A percentile compares a stretch with the other conserved stretches of the same genome.
Evolutionary conservation across 1,140 invertebrate species (phyloP).

Genomic region (Ceratitis capitata): DNA sequence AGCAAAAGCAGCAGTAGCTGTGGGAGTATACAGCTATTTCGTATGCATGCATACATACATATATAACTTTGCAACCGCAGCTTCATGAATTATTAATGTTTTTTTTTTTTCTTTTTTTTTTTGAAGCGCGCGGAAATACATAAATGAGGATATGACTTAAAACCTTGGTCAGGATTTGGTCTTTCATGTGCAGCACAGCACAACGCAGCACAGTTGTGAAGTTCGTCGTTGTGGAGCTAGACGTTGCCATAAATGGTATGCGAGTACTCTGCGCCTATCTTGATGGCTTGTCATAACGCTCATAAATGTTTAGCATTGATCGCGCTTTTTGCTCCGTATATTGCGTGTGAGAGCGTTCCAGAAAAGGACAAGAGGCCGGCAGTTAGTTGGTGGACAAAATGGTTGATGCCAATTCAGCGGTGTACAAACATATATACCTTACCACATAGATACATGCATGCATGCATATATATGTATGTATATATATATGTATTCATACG

Average conservation of each 20-base stretch:
- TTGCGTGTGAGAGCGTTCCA: constrained; percentile 17
- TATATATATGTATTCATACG: not conserved
- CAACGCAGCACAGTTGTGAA: no score
- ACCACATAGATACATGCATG: no score
- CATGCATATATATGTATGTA: no score
- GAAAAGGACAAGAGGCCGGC: not conserved
- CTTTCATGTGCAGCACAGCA: not conserved
- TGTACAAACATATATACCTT: not conserved
- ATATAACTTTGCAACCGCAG: not conserved
- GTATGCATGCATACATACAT: not conserved
- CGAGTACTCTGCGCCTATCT: constrained; percentile 22
- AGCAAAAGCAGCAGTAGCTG: not conserved
- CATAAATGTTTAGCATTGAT: not conserved
- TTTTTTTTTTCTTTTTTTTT: no score
- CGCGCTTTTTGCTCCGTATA: not conserved
- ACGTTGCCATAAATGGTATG: constrained; percentile 4
- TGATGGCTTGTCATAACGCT: constrained; percentile 31
- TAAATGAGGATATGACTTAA: not conserved
- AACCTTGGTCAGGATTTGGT: not conserved
- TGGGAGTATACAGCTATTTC: not conserved
- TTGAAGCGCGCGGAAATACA: not conserved
- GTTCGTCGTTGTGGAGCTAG: not conserved
- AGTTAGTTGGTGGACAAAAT: not conserved
- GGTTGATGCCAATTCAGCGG: not conserved
- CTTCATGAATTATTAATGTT: constrained; percentile 36